Conservation (phyloP, 2,888 invertebrate genomes). For the Agrotis clavis region DNA sequence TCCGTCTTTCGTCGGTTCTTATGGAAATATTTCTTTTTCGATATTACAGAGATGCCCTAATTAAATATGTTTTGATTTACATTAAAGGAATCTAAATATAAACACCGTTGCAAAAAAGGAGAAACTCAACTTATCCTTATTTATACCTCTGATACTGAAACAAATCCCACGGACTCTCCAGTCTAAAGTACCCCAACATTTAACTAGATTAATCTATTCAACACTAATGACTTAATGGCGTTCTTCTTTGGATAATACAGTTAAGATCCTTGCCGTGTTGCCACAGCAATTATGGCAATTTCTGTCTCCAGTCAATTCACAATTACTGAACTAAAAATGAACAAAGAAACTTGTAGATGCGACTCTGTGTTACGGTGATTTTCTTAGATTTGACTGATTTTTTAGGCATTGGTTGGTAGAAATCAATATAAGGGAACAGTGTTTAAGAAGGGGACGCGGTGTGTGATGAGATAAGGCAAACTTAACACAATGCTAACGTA, state of each 20-base stretch:
- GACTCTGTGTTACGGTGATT: neutral
- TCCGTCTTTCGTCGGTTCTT: no score
- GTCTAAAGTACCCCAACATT: slow-evolving; percentile 40
- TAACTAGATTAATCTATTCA: slow-evolving; percentile 67
- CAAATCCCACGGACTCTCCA: slow-evolving; percentile 6
- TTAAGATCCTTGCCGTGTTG: slow-evolving; percentile 63
- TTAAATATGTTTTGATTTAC: no score
- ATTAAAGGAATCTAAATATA: no score
- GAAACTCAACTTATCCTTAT: neutral
- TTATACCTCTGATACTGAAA: slow-evolving; percentile 3
- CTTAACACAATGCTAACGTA: no score
- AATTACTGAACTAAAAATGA: slow-evolving; percentile 59
- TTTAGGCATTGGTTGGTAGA: no score
- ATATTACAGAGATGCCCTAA: no score
- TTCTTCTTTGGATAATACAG: slow-evolving; percentile 64
- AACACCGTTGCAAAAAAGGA: no score
- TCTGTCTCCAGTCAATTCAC: slow-evolving; percentile 50
- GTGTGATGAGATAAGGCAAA: no score
- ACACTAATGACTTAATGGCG: slow-evolving; percentile 67
- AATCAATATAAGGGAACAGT: no score
- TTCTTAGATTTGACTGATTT: neutral
- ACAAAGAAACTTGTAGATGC: slow-evolving; percentile 13
- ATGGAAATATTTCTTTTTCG: no score
- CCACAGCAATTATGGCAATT: slow-evolving; percentile 65
- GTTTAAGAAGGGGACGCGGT: no score